These are phyloP conservation scores for Leistus spinibarbis DNA, from an alignment of 2,888 invertebrate species.

Conservation along the genomic window DNA sequence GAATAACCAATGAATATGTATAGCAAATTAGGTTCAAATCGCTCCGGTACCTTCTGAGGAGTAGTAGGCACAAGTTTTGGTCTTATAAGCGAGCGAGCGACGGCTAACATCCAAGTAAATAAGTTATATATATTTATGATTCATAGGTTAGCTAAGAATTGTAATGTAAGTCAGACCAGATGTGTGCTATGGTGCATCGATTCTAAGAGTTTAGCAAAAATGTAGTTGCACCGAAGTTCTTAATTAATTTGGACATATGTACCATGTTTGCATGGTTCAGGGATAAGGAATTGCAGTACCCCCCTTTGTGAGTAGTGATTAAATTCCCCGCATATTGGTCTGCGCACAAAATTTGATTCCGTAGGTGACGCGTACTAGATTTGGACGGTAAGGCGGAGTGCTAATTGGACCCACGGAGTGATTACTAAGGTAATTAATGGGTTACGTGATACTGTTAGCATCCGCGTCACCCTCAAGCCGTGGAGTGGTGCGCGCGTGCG, in stretches of 20 bases:
- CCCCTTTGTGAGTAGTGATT: not conserved
- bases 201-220: too few species aligned
- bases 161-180: too few species aligned
- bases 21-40: too few species aligned
- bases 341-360: slow-evolving; percentile 1
- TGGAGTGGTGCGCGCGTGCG: not conserved
- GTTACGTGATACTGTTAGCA: slow-evolving; percentile 49
- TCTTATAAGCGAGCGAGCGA: too few species aligned
- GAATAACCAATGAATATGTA: too few species aligned
- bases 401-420: slow-evolving; percentile 52
- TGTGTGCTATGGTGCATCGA: too few species aligned
- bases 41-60: too few species aligned
- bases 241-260: not conserved
- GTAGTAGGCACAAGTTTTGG: too few species aligned
- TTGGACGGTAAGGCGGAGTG: slow-evolving; percentile 43
- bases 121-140: too few species aligned
- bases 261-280: not conserved
- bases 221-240: too few species aligned
- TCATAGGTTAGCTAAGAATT: too few species aligned
- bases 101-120: too few species aligned
- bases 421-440: slow-evolving; percentile 55
- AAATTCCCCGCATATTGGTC: not conserved
- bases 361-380: slow-evolving; percentile 15
- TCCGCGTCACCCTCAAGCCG: slow-evolving; percentile 34
- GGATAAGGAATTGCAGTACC: not conserved